Percentiles rank a stretch among this genome's conserved stretches.
phyloP scores from a whole-genome alignment of 2,797 vertebrate species.

The Betta splendens region DNA sequence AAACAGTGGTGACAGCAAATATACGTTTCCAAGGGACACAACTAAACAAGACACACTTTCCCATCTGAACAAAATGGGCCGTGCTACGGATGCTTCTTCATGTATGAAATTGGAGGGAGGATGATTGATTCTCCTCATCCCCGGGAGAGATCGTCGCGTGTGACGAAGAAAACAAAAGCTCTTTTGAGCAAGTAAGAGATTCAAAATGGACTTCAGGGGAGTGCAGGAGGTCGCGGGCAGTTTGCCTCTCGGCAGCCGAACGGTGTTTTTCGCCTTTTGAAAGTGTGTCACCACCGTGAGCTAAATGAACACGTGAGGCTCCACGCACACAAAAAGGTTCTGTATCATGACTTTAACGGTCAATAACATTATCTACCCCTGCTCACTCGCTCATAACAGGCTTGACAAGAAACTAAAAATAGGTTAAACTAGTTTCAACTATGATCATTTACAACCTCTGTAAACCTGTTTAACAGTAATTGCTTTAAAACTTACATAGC shows the following conservation, averaged over 20 bases:
- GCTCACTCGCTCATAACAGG: neutral
- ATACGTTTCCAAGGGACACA: constrained; percentile 13
- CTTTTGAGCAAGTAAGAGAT: constrained; percentile 32
- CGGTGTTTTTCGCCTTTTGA: constrained; percentile 21
- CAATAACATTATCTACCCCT: too few relatives aligned
- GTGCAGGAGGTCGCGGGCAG: constrained; percentile 33
- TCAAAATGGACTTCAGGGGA: constrained; percentile 20
- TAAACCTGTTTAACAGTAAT: too few relatives aligned
- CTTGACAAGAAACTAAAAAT: neutral
- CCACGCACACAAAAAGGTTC: constrained; percentile 26
- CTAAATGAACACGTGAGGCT: constrained; percentile 43
- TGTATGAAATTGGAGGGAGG: constrained; percentile 59
- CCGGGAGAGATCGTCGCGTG: constrained; percentile 14
- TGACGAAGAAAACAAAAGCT: constrained; percentile 29
- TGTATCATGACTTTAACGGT: too few relatives aligned
- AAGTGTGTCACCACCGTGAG: constrained; percentile 40
- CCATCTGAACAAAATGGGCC: constrained; percentile 31
- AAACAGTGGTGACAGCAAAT: constrained; percentile 7
- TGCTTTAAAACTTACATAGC: neutral
- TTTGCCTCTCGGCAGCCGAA: constrained; percentile 40
- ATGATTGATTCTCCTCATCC: constrained; percentile 40
- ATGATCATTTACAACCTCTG: too few relatives aligned
- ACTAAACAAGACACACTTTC: neutral
- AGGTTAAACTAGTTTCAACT: too few relatives aligned
- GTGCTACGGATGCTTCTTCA: constrained; percentile 23